A percentile compares a stretch with the other conserved stretches of the same genome.
Evolutionary conservation across 2,113 vertebrate genomes (phyloP).

Genomic region (Toxotes chatareus): DNA sequence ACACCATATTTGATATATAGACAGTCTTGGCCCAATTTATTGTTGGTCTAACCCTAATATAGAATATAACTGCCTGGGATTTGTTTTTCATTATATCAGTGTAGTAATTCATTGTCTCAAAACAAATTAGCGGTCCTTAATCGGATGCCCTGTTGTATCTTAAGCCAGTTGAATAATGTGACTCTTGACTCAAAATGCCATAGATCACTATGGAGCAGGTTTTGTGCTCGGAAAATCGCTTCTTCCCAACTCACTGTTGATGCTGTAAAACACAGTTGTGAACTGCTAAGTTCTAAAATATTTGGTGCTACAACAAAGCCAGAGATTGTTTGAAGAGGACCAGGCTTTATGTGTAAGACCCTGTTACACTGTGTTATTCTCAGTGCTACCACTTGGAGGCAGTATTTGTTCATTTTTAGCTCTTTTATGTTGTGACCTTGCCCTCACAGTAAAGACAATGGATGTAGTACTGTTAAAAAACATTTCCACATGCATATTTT

Average conservation of each 20-base stretch:
- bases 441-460: background rate
- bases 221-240: background rate
- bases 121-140: background rate
- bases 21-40: background rate
- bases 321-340: background rate
- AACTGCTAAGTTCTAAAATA: background rate
- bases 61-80: background rate
- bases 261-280: background rate
- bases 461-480: background rate
- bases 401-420: slow-evolving; percentile 19
- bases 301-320: background rate
- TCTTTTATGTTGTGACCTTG: background rate
- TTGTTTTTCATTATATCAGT: slow-evolving; percentile 10
- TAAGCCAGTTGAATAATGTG: background rate
- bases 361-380: background rate
- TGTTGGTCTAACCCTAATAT: background rate
- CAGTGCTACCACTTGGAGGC: slow-evolving; percentile 16
- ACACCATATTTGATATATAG: background rate
- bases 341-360: background rate
- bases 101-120: background rate
- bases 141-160: background rate
- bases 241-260: background rate
- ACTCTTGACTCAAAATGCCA: too few relatives aligned
- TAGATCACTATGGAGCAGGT: too few relatives aligned
- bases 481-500: background rate